Evolutionary conservation across 2,888 invertebrate genomes (phyloP), one percentile per base, ranked within the genome.

Genomic region (Tribolium freemani): DNA sequence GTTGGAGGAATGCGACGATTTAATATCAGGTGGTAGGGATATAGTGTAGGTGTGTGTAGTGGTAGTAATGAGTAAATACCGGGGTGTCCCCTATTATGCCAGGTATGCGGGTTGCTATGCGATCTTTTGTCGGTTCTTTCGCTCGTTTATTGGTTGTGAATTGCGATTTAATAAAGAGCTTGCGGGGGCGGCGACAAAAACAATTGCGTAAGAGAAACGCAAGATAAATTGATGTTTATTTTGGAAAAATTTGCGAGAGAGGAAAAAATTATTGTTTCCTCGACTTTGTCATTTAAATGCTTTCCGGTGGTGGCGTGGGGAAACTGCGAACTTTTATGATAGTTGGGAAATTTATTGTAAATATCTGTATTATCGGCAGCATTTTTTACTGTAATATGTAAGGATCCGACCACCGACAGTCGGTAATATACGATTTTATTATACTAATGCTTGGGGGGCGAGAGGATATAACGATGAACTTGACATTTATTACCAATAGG

Each of bases 401-500:
- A 73, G 71, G 30, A 58, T 69, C 69, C 74, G 57, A 70, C 71
- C 71, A 78, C 74, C 51, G 78, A 77, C 78, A 77, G 74, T 73
- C 76, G 51, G 79, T 80, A 80, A 84, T 83, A 82, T 83, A 83
- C 80, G 80, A 78, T 78, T 81, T 82, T 84, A 84, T 84, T 84
- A 84, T 84, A 84, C 84, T 83, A 83, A 83, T 84, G 83, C 78
- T 75, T 46, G 77, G 74, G 79, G 80, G 80, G 80, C 78, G 78
- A 76, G 80, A 78, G 78, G 79, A 58, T 69, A 67, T 76, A 79
- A 79, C 78, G 74, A 75, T 77, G 78, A 79, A 76, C 78, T 76
- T 80, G 84, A 84, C 84, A 81, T 83, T 84, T 84, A 84, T 84
- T 83, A 84, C 82, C 84, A 80, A 83, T 82, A 82, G 77, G 78